These are phyloP conservation scores for Mythimna lalbum DNA, from an alignment of 2,888 invertebrate species.

Conservation along the genomic window DNA sequence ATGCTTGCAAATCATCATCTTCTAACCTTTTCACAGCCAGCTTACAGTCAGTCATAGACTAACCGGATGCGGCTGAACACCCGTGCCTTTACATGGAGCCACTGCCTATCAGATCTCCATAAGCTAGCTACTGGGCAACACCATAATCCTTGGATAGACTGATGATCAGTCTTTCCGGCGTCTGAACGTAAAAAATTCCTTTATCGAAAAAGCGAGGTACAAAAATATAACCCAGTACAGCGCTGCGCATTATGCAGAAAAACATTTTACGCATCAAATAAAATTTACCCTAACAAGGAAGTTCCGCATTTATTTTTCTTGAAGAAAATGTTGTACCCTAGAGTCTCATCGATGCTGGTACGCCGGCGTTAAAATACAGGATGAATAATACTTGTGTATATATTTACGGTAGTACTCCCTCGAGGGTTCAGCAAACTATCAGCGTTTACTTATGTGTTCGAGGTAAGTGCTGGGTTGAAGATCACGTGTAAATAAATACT, in stretches of 20 bases:
- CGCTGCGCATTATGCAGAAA: neutral
- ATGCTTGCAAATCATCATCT: too few relatives aligned
- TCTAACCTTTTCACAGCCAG: too few relatives aligned
- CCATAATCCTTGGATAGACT: too few relatives aligned
- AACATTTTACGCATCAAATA: constrained; percentile 44
- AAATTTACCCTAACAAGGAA: constrained; percentile 38
- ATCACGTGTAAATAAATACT: constrained; percentile 45
- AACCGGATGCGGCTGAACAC: too few relatives aligned
- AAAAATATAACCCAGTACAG: constrained; percentile 5
- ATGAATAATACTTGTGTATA: constrained; percentile 52
- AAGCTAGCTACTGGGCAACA: too few relatives aligned
- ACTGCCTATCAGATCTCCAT: too few relatives aligned
- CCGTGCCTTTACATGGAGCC: too few relatives aligned
- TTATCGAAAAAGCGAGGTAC: neutral
- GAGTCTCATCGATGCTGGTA: constrained; percentile 49
- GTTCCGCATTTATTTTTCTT: constrained; percentile 48
- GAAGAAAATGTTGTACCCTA: constrained; percentile 46
- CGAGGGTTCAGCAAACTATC: constrained; percentile 49
- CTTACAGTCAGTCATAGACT: too few relatives aligned
- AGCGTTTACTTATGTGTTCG: constrained; percentile 33
- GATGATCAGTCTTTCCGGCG: too few relatives aligned
- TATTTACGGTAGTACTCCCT: constrained; percentile 40
- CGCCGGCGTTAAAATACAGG: constrained; percentile 55
- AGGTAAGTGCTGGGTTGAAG: constrained; percentile 33
- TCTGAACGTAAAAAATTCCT: neutral